Evolutionary conservation across 2,113 vertebrate species (phyloP), one percentile per base, ranked within the genome.

Genomic region (Ageneiosus marmoratus): DNA sequence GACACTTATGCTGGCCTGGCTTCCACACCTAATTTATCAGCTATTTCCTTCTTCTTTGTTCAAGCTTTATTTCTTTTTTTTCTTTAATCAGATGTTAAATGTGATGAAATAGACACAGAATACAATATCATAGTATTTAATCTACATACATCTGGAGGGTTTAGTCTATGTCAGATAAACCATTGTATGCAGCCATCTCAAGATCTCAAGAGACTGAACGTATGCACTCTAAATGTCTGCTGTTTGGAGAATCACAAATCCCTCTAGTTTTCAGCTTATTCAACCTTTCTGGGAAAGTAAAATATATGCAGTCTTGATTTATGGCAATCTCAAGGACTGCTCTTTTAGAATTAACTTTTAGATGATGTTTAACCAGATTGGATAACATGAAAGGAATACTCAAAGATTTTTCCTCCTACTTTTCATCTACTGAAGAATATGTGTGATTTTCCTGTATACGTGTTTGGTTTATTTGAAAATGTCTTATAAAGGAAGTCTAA

Each of bases 181-280:
- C 44, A 63, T 79, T 63, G 24, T 63, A n/a, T 69, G 63, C 78
- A 24, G 79, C 63, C 37, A 44, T 63, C 29, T 80, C 22, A 53
- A 55, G 63, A 44, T 63, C 48, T 80, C 22, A 53, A 55, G 63
- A 53, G 48, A 55, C 18, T 24, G 24, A 29, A n/a, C 46, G n/a
- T 53, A 15, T 37, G 18, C 50, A 48, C 46, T 51, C 4, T 24
- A 51, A 51, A 51, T 55, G 63, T 50, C 62, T 80, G 62, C 48
- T 80, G 48, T 50, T 67, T 67, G 16, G 13, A 80, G 46, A 24
- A 5, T 58, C 51, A 80, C 10, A n/a, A 50, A 24, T 37, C 60
- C 77, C n/a, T 29, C 24, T n/a, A 11, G 60, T 34, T 32, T 65
- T 65, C 60, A 34, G 27, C 5, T 51, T n/a, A 24, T 51, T 67